These are phyloP conservation scores for Furcifer pardalis DNA, from an alignment of 2,797 vertebrate species.

Conservation along the genomic window DNA sequence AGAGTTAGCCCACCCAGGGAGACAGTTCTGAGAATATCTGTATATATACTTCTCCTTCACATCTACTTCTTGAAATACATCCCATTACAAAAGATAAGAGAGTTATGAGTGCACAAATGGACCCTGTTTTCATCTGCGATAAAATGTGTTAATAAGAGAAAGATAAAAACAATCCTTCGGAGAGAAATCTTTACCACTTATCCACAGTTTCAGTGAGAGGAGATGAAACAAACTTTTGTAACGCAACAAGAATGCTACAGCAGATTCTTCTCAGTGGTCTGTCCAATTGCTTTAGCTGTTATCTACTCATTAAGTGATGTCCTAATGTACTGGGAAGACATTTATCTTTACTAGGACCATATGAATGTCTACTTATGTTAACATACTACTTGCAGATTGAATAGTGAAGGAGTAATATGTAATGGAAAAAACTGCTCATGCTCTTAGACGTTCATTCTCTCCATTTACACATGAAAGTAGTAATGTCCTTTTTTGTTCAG, in stretches of 20 bases:
- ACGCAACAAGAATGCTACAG: slow-evolving; percentile 18
- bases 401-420: slow-evolving; percentile 6
- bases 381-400: accelerated
- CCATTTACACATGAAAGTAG: not conserved
- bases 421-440: slow-evolving; percentile 20
- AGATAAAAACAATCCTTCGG: slow-evolving; percentile 52
- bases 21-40: not conserved
- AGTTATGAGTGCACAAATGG: not conserved
- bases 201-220: slow-evolving; percentile 37
- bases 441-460: not conserved
- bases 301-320: slow-evolving; percentile 31
- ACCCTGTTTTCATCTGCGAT: not conserved
- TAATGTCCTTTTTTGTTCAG: not conserved
- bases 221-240: slow-evolving; percentile 55
- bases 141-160: slow-evolving; percentile 24
- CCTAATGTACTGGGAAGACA: slow-evolving; percentile 1
- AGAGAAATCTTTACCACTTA: slow-evolving; percentile 35
- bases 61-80: not conserved
- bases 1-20: not conserved
- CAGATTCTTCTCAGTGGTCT: slow-evolving; percentile 38
- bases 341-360: slow-evolving; percentile 30
- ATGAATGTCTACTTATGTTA: slow-evolving; percentile 13
- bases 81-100: not conserved
- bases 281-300: slow-evolving; percentile 17
- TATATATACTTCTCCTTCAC: not conserved